Percentiles rank a stretch among this genome's conserved stretches.
Evolutionary conservation across 2,113 vertebrate genomes (phyloP).

Genomic region (Oreochromis aureus): DNA sequence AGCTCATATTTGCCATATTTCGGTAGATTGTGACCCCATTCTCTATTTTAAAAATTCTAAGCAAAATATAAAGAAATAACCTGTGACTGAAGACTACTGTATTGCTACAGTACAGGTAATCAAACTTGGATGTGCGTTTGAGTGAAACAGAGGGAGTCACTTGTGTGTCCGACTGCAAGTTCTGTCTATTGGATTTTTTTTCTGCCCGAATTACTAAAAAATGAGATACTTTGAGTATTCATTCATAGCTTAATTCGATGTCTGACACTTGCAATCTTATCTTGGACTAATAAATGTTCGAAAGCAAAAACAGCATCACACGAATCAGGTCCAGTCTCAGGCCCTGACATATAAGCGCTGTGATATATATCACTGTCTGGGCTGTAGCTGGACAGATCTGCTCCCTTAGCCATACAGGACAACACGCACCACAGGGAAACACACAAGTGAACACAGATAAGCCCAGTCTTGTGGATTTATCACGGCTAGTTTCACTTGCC

Average conservation of each 20-base stretch:
- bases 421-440: constrained; percentile 59
- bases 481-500: constrained; percentile 19
- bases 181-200: background rate
- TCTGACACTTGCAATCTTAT: background rate
- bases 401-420: constrained; percentile 50
- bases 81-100: background rate
- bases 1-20: background rate
- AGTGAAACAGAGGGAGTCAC: constrained; percentile 51
- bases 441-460: constrained; percentile 34
- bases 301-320: constrained; percentile 60
- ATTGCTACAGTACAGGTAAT: constrained; percentile 4
- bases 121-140: constrained; percentile 50
- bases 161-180: constrained; percentile 10
- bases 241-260: background rate
- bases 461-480: constrained; percentile 39
- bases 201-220: background rate
- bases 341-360: background rate
- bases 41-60: background rate
- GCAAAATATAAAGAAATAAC: background rate
- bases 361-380: constrained; percentile 30
- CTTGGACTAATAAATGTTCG: constrained; percentile 65
- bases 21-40: background rate
- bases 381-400: constrained; percentile 53
- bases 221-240: background rate
- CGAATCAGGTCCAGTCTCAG: constrained; percentile 12